Conservation (phyloP, 2,113 vertebrate genomes). For the Eubucco bourcierii region DNA sequence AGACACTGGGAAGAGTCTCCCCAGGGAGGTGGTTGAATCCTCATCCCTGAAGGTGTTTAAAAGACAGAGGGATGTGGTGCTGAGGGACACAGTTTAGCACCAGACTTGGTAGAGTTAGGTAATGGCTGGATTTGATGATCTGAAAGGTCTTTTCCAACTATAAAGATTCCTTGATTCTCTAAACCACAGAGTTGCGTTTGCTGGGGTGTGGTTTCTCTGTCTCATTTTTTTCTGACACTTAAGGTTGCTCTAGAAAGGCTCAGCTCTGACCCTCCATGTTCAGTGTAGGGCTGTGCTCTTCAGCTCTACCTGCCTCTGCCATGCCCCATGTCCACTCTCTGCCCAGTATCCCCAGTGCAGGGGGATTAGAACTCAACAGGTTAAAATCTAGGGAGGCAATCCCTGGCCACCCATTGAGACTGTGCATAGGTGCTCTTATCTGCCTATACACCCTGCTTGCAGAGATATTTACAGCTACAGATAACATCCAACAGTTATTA, state of each 20-base stretch:
- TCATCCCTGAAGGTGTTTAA: too few relatives aligned
- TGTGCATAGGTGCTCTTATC: neutral
- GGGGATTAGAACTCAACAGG: too few relatives aligned
- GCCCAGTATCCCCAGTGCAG: neutral
- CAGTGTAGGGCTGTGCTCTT: fast-evolving
- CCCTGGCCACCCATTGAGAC: neutral
- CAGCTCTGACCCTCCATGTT: fast-evolving
- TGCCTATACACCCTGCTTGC: fast-evolving
- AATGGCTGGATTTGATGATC: too few relatives aligned
- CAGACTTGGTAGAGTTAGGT: too few relatives aligned
- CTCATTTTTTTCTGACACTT: neutral
- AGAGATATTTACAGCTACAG: too few relatives aligned
- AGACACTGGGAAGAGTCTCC: too few relatives aligned
- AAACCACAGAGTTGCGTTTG: neutral
- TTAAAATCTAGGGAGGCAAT: neutral
- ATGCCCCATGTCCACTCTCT: neutral
- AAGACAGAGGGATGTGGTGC: too few relatives aligned
- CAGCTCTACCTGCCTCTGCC: neutral
- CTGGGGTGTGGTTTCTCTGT: neutral
- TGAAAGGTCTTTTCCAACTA: too few relatives aligned
- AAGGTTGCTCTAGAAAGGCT: neutral
- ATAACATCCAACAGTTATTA: neutral
- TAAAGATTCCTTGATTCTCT: too few relatives aligned
- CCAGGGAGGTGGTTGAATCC: too few relatives aligned
- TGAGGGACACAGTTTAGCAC: too few relatives aligned